phyloP scores from a whole-genome alignment of 2,888 invertebrate genomes.

The Nemotelus nigrinus region DNA sequence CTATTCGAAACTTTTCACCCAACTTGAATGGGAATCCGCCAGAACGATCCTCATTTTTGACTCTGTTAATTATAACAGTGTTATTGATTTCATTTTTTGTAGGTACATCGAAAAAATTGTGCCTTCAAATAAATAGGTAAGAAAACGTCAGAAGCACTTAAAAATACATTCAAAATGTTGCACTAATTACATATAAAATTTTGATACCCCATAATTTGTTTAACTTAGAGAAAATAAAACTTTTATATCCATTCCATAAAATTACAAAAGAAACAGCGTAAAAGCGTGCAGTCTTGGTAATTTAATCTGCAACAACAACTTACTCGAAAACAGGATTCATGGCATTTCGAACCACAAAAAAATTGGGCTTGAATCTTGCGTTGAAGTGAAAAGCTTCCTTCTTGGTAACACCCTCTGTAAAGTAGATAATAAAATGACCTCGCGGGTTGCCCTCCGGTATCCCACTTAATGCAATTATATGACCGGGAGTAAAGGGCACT shows the following conservation, averaged over 20 bases:
- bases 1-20: slow-evolving; percentile 63
- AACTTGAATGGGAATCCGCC: slow-evolving; percentile 63
- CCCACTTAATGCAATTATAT: slow-evolving; percentile 48
- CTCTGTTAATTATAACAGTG: slow-evolving; percentile 53
- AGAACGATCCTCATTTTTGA: slow-evolving; percentile 61
- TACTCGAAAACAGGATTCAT: slow-evolving; percentile 46
- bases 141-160: too few species aligned
- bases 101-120: neutral
- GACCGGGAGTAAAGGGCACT: slow-evolving; percentile 46
- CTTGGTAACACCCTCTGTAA: slow-evolving; percentile 40
- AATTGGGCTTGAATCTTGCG: slow-evolving; percentile 46
- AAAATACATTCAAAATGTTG: too few species aligned
- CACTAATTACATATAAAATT: too few species aligned
- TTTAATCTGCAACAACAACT: neutral
- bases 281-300: neutral
- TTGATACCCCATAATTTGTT: too few species aligned
- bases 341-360: slow-evolving; percentile 45
- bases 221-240: too few species aligned
- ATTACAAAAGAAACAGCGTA: too few species aligned
- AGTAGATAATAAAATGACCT: slow-evolving; percentile 45
- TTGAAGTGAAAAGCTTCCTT: slow-evolving; percentile 49
- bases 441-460: slow-evolving; percentile 48
- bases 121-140: too few species aligned
- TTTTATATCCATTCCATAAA: too few species aligned
- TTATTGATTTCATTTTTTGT: neutral